Base-by-base conservation (phyloP, 2,888 invertebrate species). In the Orthosia gracilis region DNA sequence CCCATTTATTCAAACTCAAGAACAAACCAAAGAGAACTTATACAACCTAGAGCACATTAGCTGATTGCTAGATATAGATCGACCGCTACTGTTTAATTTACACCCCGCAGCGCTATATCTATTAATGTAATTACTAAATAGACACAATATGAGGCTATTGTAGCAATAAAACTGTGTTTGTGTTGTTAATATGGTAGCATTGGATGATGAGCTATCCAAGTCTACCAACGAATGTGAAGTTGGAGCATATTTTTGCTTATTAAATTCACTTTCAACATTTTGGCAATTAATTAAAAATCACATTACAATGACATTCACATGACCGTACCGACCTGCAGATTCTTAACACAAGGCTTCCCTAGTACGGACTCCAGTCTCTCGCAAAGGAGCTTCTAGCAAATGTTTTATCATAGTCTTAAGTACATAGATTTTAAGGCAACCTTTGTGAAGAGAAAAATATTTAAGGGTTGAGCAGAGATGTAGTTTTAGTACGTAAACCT, bases 41-140 rank as follows among this genome's bases (percentile, higher is more conserved):
- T 69, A 66, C 21, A 54, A 40, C 49, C 75, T 69, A 55, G 59
- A 52, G 3, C 4, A 31, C 57, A 72, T 78, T 69, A 73, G 69
- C 21, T 54, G 52, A 75, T 79, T 52, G 69, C 62, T 18, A 26
- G 74, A 68, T 70, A 74, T 1, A 40, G 31, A 64, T 73, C 64
- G 2, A 31, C 40, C 21, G 26, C 21, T 18, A 13, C 17, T 18
- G 9, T 49, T 59, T 18, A 62, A 55, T 49, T 73, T 17, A 61
- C 47, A 31, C 1, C 45, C 45, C 40, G 54, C 4, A 62, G 17
- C 17, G 54, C 40, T 40, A 21, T 50, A 13, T n/a, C 40, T 21
- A 66, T 71, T 72, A 59, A 40, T 12, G 31, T 67, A 64, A 80
- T 72, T 76, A 72, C 63, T 66, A 15, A 54, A 40, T n/a, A 59